Percentiles rank a stretch among this genome's conserved stretches.
Evolutionary conservation across 2,797 vertebrate genomes (phyloP).

Genomic region (Cynodonichthys magdalenae): DNA sequence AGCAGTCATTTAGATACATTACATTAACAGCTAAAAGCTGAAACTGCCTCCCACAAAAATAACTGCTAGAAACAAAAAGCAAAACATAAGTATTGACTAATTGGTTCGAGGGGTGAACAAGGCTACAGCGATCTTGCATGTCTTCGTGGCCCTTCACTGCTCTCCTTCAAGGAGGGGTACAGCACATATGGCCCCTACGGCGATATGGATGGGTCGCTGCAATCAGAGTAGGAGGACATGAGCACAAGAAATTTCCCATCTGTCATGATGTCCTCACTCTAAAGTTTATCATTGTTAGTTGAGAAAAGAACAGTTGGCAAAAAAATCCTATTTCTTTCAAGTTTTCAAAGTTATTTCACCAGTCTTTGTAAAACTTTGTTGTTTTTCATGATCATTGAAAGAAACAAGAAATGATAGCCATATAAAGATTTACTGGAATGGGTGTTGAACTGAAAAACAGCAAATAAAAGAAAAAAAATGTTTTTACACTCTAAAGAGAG

Average conservation of each 20-base stretch:
- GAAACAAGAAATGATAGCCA: too few species aligned
- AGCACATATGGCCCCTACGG: slow-evolving; percentile 78
- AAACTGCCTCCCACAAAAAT: neutral
- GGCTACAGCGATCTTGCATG: slow-evolving; percentile 55
- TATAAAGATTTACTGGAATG: too few species aligned
- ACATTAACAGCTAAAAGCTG: slow-evolving; percentile 4
- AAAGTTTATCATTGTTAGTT: slow-evolving; percentile 63
- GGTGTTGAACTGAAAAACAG: too few species aligned
- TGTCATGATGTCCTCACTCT: slow-evolving; percentile 63
- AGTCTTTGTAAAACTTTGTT: too few species aligned
- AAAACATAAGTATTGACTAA: slow-evolving; percentile 10
- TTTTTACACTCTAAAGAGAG: too few species aligned
- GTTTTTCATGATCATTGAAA: too few species aligned
- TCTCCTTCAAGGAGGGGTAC: slow-evolving; percentile 68
- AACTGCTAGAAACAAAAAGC: neutral
- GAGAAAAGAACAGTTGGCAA: slow-evolving; percentile 42
- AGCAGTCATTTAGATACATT: slow-evolving; percentile 8
- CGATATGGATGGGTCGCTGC: slow-evolving; percentile 68
- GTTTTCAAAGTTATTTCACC: too few species aligned
- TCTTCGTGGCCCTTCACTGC: slow-evolving; percentile 64
- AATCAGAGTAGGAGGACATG: slow-evolving; percentile 63
- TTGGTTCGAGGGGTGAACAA: slow-evolving; percentile 22
- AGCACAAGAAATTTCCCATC: slow-evolving; percentile 70
- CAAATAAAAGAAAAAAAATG: too few species aligned
- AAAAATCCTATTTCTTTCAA: slow-evolving; percentile 6